A percentile compares a stretch with the other conserved stretches of the same genome.
phyloP scores from a whole-genome alignment of 1,140 invertebrate species.

The Oncopeltus fasciatus region DNA sequence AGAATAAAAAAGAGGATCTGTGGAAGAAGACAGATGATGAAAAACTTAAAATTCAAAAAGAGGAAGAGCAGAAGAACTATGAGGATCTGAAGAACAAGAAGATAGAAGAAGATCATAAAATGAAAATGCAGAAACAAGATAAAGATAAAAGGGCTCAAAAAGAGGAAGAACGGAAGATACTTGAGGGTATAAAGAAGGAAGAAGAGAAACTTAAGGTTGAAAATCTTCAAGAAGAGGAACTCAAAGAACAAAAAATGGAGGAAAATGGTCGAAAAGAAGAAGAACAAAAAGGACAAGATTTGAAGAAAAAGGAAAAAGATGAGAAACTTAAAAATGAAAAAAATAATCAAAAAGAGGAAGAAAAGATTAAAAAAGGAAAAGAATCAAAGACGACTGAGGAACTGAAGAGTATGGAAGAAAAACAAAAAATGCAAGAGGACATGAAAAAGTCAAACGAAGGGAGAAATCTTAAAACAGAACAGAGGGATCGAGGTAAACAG shows the following conservation, averaged over 20 bases:
- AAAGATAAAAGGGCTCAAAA: not conserved
- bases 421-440: conserved; percentile 23
- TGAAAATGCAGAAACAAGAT: not conserved
- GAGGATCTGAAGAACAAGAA: not conserved
- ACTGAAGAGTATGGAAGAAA: conserved; percentile 21
- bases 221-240: not conserved
- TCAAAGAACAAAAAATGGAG: conserved; percentile 5
- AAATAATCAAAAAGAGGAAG: conserved; percentile 15
- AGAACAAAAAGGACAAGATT: conserved; percentile 20
- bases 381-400: conserved; percentile 19
- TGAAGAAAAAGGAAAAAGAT: conserved; percentile 17
- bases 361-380: conserved; percentile 17
- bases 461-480: conserved; percentile 23
- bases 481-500: conserved; percentile 20
- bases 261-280: conserved; percentile 11
- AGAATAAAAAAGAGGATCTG: not conserved
- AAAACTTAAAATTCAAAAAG: not conserved
- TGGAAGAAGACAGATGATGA: not conserved
- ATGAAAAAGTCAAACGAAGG: conserved; percentile 24
- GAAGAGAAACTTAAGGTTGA: not conserved
- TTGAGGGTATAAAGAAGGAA: not conserved
- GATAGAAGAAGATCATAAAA: not conserved
- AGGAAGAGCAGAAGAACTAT: not conserved
- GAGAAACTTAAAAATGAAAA: conserved; percentile 13
- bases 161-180: not conserved